Conservation (phyloP, 2,888 invertebrate species). For the Nudaria mundana region DNA sequence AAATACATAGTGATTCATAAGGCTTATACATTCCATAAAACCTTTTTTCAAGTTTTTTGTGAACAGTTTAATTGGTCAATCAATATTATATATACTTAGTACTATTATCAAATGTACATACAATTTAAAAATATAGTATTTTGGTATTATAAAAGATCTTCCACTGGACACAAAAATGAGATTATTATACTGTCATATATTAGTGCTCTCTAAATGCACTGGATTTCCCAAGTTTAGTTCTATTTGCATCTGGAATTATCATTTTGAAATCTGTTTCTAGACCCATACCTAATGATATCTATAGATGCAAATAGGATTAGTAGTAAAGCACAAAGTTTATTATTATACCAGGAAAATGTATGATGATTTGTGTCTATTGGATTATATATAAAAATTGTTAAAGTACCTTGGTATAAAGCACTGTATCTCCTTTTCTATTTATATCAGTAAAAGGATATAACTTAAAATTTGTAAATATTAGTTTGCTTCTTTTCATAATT, state of each 20-base stretch:
- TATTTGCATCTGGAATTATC: too few species aligned
- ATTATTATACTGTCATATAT: conserved; percentile 6
- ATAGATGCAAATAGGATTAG: too few species aligned
- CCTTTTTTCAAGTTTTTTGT: conserved; percentile 60
- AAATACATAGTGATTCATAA: conserved; percentile 61
- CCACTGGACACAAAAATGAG: conserved; percentile 32
- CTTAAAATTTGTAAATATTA: conserved; percentile 70
- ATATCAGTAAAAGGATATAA: conserved; percentile 22
- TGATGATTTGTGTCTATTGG: conserved; percentile 31
- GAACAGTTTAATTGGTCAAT: conserved; percentile 62
- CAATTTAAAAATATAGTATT: conserved; percentile 39
- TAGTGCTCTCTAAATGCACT: too few species aligned
- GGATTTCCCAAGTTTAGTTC: too few species aligned
- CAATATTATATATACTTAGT: conserved; percentile 39
- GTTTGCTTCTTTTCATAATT: conserved; percentile 70
- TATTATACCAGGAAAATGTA: neutral
- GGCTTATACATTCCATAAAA: conserved; percentile 78
- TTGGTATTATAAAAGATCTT: conserved; percentile 37
- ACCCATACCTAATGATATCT: too few species aligned
- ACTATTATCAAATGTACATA: conserved; percentile 41
- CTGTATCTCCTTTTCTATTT: conserved; percentile 25
- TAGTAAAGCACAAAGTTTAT: conserved; percentile 20
- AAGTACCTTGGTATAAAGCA: conserved; percentile 32
- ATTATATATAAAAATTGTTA: conserved; percentile 35
- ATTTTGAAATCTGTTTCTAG: too few species aligned